Evolutionary conservation across 2,113 vertebrate genomes (phyloP), one percentile per base, ranked within the genome.

Genomic region (Chauna torquata): DNA sequence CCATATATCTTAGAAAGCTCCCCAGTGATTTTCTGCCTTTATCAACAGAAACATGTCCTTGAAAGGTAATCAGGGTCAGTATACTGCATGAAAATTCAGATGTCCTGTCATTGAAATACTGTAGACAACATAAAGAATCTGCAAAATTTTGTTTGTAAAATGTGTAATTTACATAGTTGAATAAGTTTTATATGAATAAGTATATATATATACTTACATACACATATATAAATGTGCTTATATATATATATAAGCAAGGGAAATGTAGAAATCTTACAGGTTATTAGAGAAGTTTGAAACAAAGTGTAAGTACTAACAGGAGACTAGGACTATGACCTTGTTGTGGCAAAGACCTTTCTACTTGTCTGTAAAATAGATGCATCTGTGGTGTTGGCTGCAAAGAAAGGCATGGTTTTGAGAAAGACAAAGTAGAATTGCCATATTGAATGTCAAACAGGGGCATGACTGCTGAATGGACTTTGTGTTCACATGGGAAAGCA

Each of bases 401-500:
- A 88, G 44, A 69, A 59, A 76, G 40, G 15, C 44, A 52, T 22
- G 42, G 61, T 24, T 84, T 49, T 47, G 28, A 81, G 57, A 94
- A 90, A 82, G 38, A 49, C 20, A 72, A 64, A 94, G 78, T 36
- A 65, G 42, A 93, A 89, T 80, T 89, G 77, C 40, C 40, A 76
- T 65, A 70, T 89, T 94, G 86, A 92, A 57, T 55, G 54, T 77
- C 49, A 92, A 95, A 87, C 38, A 87, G 58, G 58, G 78, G 45
- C 54, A 72, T 54, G 92, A 47, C 70, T 80, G 70, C 84, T 91
- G 66, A 87, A 89, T 95, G 89, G 70, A 92, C 77, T 94, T 87
- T 65, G 66, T 91, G 69, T 85, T 95, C 86, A 94, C 19, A 8
- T 12, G 54, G 71, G 64, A 91, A 94, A 91, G n/a, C 58, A 47